Evolutionary conservation across 2,888 invertebrate genomes (phyloP).

Genomic region (Hofmannophila pseudospretella): DNA sequence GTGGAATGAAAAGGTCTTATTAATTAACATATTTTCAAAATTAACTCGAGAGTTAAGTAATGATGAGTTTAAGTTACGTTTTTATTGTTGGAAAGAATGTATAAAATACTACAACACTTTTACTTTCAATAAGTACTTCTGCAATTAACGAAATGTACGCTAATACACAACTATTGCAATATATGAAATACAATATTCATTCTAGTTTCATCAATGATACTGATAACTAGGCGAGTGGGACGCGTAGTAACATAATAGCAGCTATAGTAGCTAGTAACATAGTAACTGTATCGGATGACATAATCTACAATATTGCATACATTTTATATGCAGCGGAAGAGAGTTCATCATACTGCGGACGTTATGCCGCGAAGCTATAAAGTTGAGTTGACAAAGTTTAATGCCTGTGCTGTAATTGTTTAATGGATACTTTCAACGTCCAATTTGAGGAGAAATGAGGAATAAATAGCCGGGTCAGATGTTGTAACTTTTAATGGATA

Average conservation of each 20-base stretch:
- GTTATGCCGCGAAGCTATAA: constrained; percentile 27
- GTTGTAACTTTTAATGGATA: no score
- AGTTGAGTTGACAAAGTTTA: constrained; percentile 5
- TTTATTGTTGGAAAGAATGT: no score
- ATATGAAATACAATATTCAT: constrained; percentile 25
- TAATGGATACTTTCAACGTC: not conserved
- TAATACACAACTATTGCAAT: constrained; percentile 14
- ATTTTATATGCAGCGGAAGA: constrained; percentile 35
- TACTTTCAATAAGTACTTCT: constrained; percentile 13
- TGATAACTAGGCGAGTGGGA: constrained; percentile 43
- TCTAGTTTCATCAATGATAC: constrained; percentile 35
- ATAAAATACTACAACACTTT: constrained; percentile 9
- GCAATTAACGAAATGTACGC: constrained; percentile 3
- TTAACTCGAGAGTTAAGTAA: constrained; percentile 26
- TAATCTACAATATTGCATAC: constrained; percentile 21
- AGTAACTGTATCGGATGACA: constrained; percentile 35
- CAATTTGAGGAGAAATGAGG: not conserved
- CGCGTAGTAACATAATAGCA: constrained; percentile 22
- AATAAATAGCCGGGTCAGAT: no score
- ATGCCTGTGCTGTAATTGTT: not conserved
- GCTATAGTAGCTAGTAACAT: constrained; percentile 6
- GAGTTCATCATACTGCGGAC: constrained; percentile 46
- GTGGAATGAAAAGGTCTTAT: constrained; percentile 14
- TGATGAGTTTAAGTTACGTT: constrained; percentile 10
- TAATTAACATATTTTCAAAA: constrained; percentile 27